phyloP scores from a whole-genome alignment of 2,888 invertebrate species.

The Machimus rusticus region DNA sequence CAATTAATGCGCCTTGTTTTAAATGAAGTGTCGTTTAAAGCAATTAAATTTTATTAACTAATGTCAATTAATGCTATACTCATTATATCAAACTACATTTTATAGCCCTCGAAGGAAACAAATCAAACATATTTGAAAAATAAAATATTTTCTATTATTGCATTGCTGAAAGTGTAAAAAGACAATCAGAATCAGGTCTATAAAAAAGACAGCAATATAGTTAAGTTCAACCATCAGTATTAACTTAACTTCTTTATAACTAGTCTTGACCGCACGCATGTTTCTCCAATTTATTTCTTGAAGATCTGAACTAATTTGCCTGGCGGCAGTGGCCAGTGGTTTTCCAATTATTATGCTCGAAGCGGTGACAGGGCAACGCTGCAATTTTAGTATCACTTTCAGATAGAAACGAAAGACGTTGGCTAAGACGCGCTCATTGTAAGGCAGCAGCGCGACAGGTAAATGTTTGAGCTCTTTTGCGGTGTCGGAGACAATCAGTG shows the following conservation, averaged over 20 bases:
- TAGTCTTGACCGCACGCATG: background rate
- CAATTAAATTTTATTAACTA: no score
- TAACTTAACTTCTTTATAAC: background rate
- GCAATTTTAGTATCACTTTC: slow-evolving; percentile 1
- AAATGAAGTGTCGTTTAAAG: no score
- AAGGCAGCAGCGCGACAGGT: background rate
- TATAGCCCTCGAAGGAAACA: no score
- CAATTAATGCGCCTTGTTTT: no score
- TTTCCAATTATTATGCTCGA: background rate
- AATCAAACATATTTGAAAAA: no score
- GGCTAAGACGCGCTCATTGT: background rate
- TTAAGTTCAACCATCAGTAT: background rate
- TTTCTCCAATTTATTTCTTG: background rate
- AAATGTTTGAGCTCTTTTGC: background rate
- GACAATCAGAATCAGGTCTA: background rate
- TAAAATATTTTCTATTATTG: no score
- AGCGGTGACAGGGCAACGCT: background rate
- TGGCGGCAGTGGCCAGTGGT: background rate
- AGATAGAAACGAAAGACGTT: background rate
- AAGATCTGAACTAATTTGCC: background rate
- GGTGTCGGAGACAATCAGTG: background rate
- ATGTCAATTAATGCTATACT: no score
- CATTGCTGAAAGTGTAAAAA: no score
- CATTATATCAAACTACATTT: no score
- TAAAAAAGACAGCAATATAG: background rate